These are phyloP conservation scores for Otus sunia DNA, from an alignment of 2,113 vertebrate species.

Conservation along the genomic window DNA sequence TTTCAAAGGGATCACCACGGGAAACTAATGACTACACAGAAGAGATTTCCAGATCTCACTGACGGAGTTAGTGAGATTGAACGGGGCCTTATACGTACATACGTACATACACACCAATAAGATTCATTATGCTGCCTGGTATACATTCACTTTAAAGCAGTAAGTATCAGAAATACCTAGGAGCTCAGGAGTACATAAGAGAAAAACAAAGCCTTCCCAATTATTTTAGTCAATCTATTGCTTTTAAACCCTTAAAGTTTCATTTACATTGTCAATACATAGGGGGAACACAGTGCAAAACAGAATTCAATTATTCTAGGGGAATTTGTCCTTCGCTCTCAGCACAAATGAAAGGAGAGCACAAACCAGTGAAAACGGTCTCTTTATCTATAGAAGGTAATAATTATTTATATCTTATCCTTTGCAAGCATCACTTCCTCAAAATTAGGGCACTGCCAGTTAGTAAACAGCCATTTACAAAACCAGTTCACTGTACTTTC, in stretches of 20 bases:
- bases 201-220: neutral
- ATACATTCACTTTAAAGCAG: neutral
- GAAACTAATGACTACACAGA: neutral
- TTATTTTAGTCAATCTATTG: neutral
- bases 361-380: neutral
- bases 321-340: neutral
- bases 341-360: neutral
- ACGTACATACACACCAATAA: neutral
- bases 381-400: neutral
- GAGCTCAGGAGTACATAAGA: neutral
- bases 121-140: neutral
- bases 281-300: neutral
- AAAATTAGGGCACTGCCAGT: neutral
- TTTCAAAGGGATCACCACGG: neutral
- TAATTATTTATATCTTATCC: neutral
- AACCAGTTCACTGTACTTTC: neutral
- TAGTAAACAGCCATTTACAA: neutral
- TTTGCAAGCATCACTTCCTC: neutral
- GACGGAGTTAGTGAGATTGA: neutral
- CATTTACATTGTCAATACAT: neutral
- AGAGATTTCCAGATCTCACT: neutral
- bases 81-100: neutral
- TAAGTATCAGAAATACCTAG: neutral
- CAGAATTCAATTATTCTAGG: neutral
- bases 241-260: neutral